Evolutionary conservation across 2,888 invertebrate genomes (phyloP), one percentile per base, ranked within the genome.

Genomic region (Drosophila barbarae): DNA sequence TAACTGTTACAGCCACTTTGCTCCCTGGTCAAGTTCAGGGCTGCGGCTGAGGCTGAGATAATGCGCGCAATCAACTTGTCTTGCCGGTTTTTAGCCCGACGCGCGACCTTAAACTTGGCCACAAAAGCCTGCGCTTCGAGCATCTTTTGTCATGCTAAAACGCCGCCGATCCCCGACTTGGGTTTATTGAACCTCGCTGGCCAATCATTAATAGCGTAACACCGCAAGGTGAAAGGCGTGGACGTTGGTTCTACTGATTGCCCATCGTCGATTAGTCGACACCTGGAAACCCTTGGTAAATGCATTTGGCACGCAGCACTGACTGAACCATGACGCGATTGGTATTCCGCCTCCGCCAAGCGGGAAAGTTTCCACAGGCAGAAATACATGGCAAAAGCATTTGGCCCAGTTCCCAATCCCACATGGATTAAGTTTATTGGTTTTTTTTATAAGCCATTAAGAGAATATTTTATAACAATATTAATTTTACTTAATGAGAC

Each of bases 11-110:
- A 85, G 51, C 81, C 70, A 83, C 77, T 77, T 74, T 56, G 52
- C 55, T 52, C 60, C 70, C 76, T 76, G 80, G 84, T 85, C 81
- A 81, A 81, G 81, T 85, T 81, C 81, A 81, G 81, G 81, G 85
- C 84, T 79, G 44, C 7, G 2, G 44, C 15, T 12, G 30, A 44
- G 26, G 10, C 44, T 15, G 10, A 28, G 44, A 55, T 54, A 56
- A 55, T 74, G 70, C 78, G 76, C 84, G 77, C 83, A 73, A 84
- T 75, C 72, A 77, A 77, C 75, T 72, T 53, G 80, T 56, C 69
- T 67, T 58, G 78, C 84, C 76, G 71, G 79, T 80, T 79, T 72
- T 3, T 10, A 18, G 32, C 9, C 23, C 53, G 26, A 30, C 46
- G 21, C 30, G 42, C 63, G 73, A 70, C 66, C 70, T 73, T 63